Percentiles rank a stretch among this genome's conserved stretches.
phyloP scores from a whole-genome alignment of 2,888 invertebrate genomes.

The Sinopyrophorus schimmeli region DNA sequence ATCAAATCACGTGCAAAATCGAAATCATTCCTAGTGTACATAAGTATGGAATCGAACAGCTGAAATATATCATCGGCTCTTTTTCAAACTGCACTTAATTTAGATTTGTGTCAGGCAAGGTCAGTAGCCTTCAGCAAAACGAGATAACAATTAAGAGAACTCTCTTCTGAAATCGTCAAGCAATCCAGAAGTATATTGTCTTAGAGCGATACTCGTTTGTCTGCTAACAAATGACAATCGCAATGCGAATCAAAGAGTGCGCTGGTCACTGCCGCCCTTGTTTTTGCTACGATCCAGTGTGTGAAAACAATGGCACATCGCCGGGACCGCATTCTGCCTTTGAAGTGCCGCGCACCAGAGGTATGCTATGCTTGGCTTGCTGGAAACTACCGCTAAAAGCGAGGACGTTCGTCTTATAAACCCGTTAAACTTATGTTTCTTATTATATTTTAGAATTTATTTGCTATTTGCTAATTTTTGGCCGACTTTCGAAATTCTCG shows the following conservation, averaged over 20 bases:
- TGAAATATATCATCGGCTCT: no score
- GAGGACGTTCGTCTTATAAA: conserved; percentile 25
- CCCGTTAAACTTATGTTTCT: conserved; percentile 20
- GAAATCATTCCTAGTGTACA: no score
- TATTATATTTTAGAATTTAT: no score
- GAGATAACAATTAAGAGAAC: conserved; percentile 20
- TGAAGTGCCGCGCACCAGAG: conserved; percentile 48
- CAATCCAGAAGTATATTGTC: conserved; percentile 27
- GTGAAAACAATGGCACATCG: conserved; percentile 57
- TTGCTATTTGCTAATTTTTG: no score
- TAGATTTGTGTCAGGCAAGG: no score
- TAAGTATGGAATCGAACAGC: no score
- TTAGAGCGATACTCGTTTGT: conserved; percentile 49
- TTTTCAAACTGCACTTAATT: neutral
- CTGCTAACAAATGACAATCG: conserved; percentile 51
- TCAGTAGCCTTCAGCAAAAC: conserved; percentile 12
- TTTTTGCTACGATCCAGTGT: conserved; percentile 54
- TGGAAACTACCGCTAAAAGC: conserved; percentile 32
- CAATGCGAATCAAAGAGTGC: conserved; percentile 53
- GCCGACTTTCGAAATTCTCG: no score
- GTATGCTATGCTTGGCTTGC: conserved; percentile 44
- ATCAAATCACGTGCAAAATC: no score
- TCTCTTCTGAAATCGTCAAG: conserved; percentile 23
- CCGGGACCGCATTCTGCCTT: conserved; percentile 54
- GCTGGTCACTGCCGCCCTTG: conserved; percentile 51